A percentile compares a stretch with the other conserved stretches of the same genome.
Evolutionary conservation across 92 coral and sea anemone genomes (phyloP).

Genomic region (Epizoanthus rinbou): DNA sequence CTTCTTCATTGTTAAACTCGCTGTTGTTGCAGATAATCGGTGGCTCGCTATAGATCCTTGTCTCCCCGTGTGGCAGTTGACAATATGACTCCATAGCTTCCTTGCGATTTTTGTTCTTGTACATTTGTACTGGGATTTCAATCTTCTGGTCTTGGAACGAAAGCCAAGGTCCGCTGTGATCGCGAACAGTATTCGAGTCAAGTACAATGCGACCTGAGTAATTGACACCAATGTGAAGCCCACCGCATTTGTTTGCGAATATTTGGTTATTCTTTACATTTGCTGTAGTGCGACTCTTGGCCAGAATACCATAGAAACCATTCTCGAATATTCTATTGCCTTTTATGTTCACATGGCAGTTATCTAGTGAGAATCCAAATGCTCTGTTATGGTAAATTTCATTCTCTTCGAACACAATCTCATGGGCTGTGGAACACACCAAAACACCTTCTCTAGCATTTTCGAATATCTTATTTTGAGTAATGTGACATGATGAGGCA

Average conservation of each 20-base stretch:
- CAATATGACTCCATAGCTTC: no score
- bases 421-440: background rate
- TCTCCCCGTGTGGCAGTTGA: conserved; percentile 10
- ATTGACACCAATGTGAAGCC: conserved; percentile 58
- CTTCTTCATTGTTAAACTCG: conserved; percentile 50
- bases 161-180: conserved; percentile 76
- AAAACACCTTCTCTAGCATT: conserved; percentile 62
- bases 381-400: conserved; percentile 68
- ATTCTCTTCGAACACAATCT: conserved; percentile 15
- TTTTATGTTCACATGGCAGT: background rate
- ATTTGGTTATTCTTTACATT: conserved; percentile 56
- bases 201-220: conserved; percentile 58
- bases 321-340: conserved; percentile 70
- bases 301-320: conserved; percentile 64
- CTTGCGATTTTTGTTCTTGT: no score
- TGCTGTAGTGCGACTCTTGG: conserved; percentile 47
- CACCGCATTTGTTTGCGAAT: conserved; percentile 78
- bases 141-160: background rate
- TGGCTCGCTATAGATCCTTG: conserved; percentile 33
- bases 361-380: conserved; percentile 65
- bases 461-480: conserved; percentile 62
- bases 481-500: conserved; percentile 53
- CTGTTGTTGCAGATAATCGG: conserved; percentile 47
- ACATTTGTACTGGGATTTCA: background rate
- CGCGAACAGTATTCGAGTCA: conserved; percentile 59